Conservation (phyloP, 2,888 invertebrate species). For the Callinectes sapidus region DNA sequence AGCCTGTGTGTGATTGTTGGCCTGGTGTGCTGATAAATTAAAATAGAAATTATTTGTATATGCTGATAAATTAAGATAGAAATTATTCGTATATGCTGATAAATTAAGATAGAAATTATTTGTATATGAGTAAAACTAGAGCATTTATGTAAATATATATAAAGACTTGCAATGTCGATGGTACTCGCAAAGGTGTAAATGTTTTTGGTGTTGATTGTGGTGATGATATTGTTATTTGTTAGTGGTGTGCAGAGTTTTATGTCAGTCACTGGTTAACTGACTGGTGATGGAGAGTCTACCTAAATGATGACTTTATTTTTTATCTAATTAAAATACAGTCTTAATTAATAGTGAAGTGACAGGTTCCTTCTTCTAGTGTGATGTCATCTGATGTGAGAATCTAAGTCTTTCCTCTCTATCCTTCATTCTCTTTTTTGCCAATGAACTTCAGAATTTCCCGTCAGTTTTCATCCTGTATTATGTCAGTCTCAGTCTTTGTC, state of each 20-base stretch:
- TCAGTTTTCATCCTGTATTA: not conserved
- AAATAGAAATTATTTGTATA: not conserved
- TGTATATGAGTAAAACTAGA: no score
- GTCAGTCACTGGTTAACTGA: not conserved
- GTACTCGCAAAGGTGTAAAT: not conserved
- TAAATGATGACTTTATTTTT: not conserved
- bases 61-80: not conserved
- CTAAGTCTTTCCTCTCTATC: not conserved
- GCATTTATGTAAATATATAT: no score
- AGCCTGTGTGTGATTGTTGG: no score
- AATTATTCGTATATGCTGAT: not conserved
- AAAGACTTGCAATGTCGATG: not conserved
- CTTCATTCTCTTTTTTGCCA: not conserved
- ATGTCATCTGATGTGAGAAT: not conserved
- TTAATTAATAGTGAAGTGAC: no score
- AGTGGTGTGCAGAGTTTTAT: not conserved
- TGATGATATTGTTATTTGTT: not conserved
- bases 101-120: not conserved
- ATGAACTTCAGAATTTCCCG: not conserved
- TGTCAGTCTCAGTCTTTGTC: no score
- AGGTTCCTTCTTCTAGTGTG: not conserved
- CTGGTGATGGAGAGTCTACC: constrained; percentile 2
- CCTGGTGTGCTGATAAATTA: no score
- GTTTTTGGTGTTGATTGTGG: not conserved
- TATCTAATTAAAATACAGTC: not conserved